Base-by-base conservation (phyloP, 2,797 vertebrate species). In the Echeneis naucrates region DNA sequence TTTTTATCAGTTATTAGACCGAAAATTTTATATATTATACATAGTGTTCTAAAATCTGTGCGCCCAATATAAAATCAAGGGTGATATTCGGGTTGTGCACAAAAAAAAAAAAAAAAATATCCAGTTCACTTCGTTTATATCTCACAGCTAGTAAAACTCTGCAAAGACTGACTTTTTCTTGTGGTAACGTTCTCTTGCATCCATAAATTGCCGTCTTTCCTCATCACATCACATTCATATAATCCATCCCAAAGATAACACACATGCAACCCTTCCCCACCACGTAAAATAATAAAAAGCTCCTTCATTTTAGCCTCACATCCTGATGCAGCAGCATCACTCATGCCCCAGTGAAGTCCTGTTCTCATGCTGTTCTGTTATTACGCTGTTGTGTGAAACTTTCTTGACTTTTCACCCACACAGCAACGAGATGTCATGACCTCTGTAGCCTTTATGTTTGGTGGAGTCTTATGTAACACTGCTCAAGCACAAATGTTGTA, bases 401-500 rank as follows among this genome's bases (percentile, higher is more conserved):
- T 30, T 26, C 35, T 67, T 47, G 21, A 75, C 70, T 48, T 75
- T 56, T 24, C 50, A 57, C 17, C 30, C 13, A 61, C 35, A 21
- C 8, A 2, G 0, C 24, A 32, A 26, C 13, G 8, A 37, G 19
- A 61, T 13, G 47, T 37, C 40, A 23, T 3, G 35, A 45, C 24
- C 30, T 37, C 23, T 14, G 23, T 32, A 32, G 35, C 13, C 30
- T 12, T 42, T 2, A 68, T 51, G 11, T 62, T 17, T 16, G 4
- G 12, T 0, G 27, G 61, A 47, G 32, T 70, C 54, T 80, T 70
- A 68, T 17, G 58, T 35, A 79, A 76, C 40, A 11, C 4, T n/a
- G 33, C 51, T 62, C 7, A 50, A 37, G 47, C 35, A 32, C 50
- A 16, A 57, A 45, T 0, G 7, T 30, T 45, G 24, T 62, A 12